Conservation (phyloP, 2,113 vertebrate species). For the Hepsetus odoe region DNA sequence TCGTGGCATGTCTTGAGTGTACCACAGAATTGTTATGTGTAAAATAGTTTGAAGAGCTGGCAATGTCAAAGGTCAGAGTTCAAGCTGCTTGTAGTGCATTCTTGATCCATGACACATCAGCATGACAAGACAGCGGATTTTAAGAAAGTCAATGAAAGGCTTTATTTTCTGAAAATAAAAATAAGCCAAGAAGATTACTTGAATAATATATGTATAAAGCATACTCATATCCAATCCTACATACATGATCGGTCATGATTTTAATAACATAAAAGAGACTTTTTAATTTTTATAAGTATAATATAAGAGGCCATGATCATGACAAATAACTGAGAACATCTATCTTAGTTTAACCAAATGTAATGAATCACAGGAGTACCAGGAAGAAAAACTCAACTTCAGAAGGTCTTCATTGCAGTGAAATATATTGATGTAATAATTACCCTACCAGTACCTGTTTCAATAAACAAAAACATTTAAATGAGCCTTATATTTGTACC, state of each 20-base stretch:
- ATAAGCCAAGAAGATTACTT: not conserved
- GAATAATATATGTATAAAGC: not conserved
- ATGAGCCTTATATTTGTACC: not conserved
- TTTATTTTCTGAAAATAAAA: not conserved
- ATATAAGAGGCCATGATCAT: too few relatives aligned
- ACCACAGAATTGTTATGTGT: not conserved
- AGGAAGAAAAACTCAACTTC: conserved; percentile 1
- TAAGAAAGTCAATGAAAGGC: not conserved
- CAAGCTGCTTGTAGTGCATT: not conserved
- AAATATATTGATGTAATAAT: conserved; percentile 6
- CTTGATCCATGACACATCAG: not conserved
- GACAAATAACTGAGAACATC: not conserved
- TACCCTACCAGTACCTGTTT: not conserved
- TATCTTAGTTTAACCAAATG: not conserved
- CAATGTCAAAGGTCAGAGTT: not conserved
- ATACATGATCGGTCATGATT: not conserved
- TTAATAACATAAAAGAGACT: too few relatives aligned
- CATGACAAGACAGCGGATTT: not conserved
- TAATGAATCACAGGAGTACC: not conserved
- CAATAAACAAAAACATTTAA: conserved; percentile 8
- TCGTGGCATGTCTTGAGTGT: not conserved
- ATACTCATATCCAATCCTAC: not conserved
- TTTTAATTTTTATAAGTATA: too few relatives aligned
- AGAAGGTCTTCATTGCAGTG: not conserved
- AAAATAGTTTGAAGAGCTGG: not conserved